A percentile compares a stretch with the other conserved stretches of the same genome.
Conservation (phyloP, 2,797 vertebrate species). For the Alcedo atthis region DNA sequence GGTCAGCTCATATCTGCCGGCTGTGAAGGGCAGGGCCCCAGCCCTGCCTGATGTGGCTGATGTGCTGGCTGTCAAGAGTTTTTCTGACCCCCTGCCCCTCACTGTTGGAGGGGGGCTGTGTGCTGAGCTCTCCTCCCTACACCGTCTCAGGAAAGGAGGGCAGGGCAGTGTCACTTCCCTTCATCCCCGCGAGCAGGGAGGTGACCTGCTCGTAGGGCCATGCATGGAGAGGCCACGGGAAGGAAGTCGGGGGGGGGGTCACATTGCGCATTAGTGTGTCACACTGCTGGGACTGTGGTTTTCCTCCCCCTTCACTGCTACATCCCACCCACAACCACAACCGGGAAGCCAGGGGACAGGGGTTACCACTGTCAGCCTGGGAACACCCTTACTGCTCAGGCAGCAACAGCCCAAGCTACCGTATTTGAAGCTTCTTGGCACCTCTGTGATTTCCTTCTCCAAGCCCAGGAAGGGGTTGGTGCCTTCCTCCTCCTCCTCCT, state of each 20-base stretch:
- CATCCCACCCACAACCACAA: neutral
- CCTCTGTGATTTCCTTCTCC: neutral
- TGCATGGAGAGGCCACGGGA: conserved; percentile 12
- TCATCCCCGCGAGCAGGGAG: neutral
- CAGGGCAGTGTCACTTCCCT: conserved; percentile 37
- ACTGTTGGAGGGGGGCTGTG: fast-evolving
- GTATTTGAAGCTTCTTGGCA: neutral
- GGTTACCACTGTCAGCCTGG: neutral
- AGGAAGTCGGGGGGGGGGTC: conserved; percentile 23
- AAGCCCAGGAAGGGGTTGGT: neutral
- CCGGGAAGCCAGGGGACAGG: neutral
- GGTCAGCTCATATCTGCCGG: neutral
- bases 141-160: conserved; percentile 5
- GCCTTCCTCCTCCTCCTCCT: neutral
- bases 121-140: neutral
- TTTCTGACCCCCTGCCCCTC: neutral
- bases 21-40: neutral
- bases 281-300: neutral
- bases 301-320: neutral
- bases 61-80: neutral
- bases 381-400: neutral
- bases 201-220: neutral
- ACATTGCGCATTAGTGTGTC: neutral
- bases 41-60: fast-evolving
- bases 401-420: neutral